Evolutionary conservation across 2,888 invertebrate species (phyloP).

Genomic region (Zele albiditarsus): DNA sequence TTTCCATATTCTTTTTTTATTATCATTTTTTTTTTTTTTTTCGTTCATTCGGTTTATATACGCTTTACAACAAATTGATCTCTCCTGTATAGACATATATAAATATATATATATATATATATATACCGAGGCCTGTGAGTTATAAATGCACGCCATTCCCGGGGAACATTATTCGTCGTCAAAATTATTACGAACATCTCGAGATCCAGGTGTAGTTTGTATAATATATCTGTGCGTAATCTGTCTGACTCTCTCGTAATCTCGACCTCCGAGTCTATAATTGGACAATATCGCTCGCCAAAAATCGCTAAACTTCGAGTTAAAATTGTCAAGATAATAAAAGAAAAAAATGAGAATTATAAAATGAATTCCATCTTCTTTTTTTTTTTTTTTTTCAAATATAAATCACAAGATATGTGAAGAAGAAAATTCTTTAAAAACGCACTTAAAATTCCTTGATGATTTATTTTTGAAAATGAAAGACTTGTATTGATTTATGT

Average conservation of each 20-base stretch:
- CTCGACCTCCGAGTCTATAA: constrained; percentile 46
- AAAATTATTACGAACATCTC: constrained; percentile 21
- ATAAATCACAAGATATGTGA: neutral
- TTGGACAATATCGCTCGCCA: constrained; percentile 55
- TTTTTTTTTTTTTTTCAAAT: neutral
- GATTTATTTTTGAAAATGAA: constrained; percentile 20
- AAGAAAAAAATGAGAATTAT: neutral
- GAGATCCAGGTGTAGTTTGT: constrained; percentile 26
- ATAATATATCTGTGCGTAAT: neutral
- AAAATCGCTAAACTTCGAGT: constrained; percentile 20
- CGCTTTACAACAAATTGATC: neutral
- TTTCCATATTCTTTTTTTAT: neutral
- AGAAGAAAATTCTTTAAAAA: neutral
- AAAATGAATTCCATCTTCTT: neutral
- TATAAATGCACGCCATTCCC: neutral
- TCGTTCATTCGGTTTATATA: neutral
- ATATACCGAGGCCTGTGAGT: neutral
- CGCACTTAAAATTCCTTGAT: neutral
- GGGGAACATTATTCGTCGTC: constrained; percentile 11
- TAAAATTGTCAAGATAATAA: constrained; percentile 17
- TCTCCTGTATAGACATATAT: neutral
- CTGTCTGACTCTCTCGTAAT: constrained; percentile 36
- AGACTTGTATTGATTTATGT: neutral
- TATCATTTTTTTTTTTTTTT: neutral
- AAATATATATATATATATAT: neutral